phyloP scores from a whole-genome alignment of 2,888 invertebrate genomes.

The Cyclophora albipunctata region DNA sequence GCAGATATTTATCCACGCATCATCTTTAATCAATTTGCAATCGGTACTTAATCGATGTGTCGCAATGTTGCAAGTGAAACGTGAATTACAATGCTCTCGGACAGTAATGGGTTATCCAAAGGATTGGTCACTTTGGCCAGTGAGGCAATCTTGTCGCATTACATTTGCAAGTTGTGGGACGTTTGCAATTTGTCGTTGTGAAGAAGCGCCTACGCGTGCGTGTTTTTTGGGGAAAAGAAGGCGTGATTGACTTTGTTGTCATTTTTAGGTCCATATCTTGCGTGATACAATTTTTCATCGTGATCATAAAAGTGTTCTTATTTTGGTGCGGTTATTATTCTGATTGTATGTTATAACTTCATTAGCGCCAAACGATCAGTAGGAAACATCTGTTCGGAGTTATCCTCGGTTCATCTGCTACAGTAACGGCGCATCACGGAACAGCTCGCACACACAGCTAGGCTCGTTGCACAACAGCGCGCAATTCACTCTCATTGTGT shows the following conservation, averaged over 20 bases:
- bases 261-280: not conserved
- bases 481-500: conserved; percentile 67
- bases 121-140: conserved; percentile 20
- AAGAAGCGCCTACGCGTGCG: conserved; percentile 10
- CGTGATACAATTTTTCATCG: not conserved
- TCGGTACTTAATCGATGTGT: conserved; percentile 19
- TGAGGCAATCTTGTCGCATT: conserved; percentile 24
- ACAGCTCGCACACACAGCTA: conserved; percentile 51
- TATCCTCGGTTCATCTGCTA: conserved; percentile 50
- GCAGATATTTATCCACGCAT: conserved; percentile 20
- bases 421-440: conserved; percentile 56
- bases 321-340: no score
- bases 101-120: conserved; percentile 28
- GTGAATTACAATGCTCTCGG: conserved; percentile 28
- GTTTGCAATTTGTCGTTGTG: conserved; percentile 9
- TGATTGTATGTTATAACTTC: no score
- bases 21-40: conserved; percentile 29
- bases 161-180: conserved; percentile 15
- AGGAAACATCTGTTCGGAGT: conserved; percentile 35
- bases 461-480: conserved; percentile 58
- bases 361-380: conserved; percentile 7
- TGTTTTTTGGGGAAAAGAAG: conserved; percentile 9
- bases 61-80: conserved; percentile 24
- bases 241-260: conserved; percentile 9
- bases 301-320: no score